phyloP scores from a whole-genome alignment of 2,113 vertebrate species.

The Beaufortia kweichowensis region DNA sequence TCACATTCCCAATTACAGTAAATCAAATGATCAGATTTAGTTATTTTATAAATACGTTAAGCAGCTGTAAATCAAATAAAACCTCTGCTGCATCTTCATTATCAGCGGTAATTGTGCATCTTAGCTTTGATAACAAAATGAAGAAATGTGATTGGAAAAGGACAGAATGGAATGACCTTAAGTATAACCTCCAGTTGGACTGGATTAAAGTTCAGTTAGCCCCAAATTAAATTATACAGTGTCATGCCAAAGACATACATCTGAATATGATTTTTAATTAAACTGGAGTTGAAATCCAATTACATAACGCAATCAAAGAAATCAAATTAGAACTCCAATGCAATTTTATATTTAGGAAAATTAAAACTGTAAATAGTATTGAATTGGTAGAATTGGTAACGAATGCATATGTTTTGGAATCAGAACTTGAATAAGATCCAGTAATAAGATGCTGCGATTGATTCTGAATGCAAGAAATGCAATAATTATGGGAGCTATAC shows the following conservation, averaged over 20 bases:
- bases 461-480: too few species aligned
- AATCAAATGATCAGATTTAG: neutral
- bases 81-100: neutral
- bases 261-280: neutral
- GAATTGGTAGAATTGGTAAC: constrained; percentile 1
- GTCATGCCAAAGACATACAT: neutral
- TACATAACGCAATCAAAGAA: neutral
- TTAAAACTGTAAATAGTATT: neutral
- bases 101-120: neutral
- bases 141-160: neutral
- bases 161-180: constrained; percentile 13
- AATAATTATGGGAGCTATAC: too few species aligned
- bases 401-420: too few species aligned
- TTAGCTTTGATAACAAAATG: neutral
- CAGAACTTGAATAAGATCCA: neutral
- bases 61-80: neutral
- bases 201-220: neutral
- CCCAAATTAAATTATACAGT: neutral
- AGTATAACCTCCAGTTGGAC: neutral
- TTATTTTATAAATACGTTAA: constrained; percentile 2
- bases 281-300: neutral
- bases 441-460: too few species aligned
- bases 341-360: neutral
- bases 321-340: neutral
- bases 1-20: neutral